A percentile compares a stretch with the other conserved stretches of the same genome.
These are phyloP conservation scores for Varanus salvator DNA, from an alignment of 2,113 vertebrate genomes.

Conservation along the genomic window DNA sequence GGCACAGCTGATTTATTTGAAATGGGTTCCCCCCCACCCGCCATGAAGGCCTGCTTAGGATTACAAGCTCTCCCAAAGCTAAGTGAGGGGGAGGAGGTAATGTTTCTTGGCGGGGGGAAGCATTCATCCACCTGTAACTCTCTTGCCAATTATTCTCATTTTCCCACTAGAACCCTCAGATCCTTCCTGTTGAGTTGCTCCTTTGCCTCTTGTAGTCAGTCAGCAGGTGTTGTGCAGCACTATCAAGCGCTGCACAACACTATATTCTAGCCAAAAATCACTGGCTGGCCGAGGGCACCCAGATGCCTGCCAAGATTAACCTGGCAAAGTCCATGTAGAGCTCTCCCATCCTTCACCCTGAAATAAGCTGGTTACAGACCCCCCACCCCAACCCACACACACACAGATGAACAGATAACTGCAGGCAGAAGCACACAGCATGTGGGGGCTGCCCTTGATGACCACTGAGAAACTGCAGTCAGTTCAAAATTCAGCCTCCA, in stretches of 20 bases:
- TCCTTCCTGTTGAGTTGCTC: neutral
- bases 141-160: neutral
- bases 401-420: constrained; percentile 4
- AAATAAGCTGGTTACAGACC: neutral
- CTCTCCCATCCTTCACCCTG: constrained; percentile 9
- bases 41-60: neutral
- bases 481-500: neutral
- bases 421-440: neutral
- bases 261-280: neutral
- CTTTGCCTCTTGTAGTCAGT: neutral
- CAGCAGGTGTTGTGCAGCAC: neutral
- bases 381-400: neutral
- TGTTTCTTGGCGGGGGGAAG: neutral
- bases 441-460: neutral
- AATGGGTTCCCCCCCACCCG: neutral
- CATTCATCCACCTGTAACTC: neutral
- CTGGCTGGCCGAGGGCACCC: too few species aligned
- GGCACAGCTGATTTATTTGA: neutral
- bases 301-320: neutral
- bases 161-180: neutral
- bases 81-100: neutral
- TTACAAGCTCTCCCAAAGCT: neutral
- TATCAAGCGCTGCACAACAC: neutral
- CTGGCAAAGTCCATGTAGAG: constrained; percentile 37
- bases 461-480: neutral